Base-by-base conservation (phyloP, 2,888 invertebrate species). In the Polydesmus complanatus region DNA sequence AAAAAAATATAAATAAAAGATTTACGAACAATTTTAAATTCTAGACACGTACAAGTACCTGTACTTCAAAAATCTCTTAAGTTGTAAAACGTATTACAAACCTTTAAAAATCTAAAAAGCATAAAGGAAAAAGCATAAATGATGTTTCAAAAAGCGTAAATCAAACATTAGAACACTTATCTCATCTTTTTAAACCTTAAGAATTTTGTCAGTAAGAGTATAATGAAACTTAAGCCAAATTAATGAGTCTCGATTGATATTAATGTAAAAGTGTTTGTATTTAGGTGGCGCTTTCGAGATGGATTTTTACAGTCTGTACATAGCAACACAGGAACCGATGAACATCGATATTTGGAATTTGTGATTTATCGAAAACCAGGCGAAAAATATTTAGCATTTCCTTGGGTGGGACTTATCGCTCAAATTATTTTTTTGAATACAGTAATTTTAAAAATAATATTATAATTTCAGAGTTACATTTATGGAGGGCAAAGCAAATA, bases 401-500 rank as follows among this genome's bases (percentile, higher is more conserved):
- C 63, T 49, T 61, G 63, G 23, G 63, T 62, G 53, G 50, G 53
- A 23, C 25, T 1, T 11, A 22, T 53, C 3, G 19, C 55, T 60
- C 5, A 54, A 11, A 55, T 48, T 47, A 37, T 27, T 18, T 60
- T 3, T 58, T 14, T 22, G 3, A 37, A 23, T 55, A n/a, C n/a
- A 37, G 37, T 14, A 37, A 37, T 8, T 8, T 37, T 37, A 37
- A 37, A 8, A 37, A 8, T 37, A 14, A 37, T 14, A 14, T 37
- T 5, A 8, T 37, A 37, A 50, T 60, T 59, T 25, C 27, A 63
- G 63, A 62, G 61, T 3, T 63, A 62, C 48, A 50, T 60, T 25
- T 25, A 52, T n/a, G 90, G 89, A 87, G 87, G 48, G 2, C 23
- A 19, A 11, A n/a, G 23, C 37, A 21, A 48, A 2, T 63, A 56